Conservation (phyloP, 2,888 invertebrate genomes). For the Sesia apiformis region DNA sequence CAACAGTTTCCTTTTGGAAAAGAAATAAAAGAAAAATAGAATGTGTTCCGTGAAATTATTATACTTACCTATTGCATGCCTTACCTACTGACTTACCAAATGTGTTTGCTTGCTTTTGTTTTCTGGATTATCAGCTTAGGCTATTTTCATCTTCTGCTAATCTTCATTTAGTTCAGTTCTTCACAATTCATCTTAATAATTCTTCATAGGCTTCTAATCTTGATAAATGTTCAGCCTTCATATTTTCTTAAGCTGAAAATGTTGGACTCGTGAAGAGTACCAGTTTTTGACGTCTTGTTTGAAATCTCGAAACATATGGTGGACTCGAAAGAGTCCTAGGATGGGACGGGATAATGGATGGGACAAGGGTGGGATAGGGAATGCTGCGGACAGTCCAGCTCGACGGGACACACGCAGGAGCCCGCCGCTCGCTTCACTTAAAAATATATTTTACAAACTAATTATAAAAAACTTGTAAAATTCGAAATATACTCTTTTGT, state of each 20-base stretch:
- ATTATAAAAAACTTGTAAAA: slow-evolving; percentile 74
- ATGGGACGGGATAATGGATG: slow-evolving; percentile 29
- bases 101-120: neutral
- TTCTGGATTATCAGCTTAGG: neutral
- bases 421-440: slow-evolving; percentile 60
- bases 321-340: slow-evolving; percentile 52
- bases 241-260: neutral
- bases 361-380: slow-evolving; percentile 17
- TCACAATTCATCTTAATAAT: too few relatives aligned
- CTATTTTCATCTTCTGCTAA: too few relatives aligned
- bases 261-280: neutral
- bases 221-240: neutral
- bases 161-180: too few relatives aligned
- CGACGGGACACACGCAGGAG: slow-evolving; percentile 24
- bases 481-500: slow-evolving; percentile 71
- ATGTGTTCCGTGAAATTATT: too few relatives aligned
- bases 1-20: too few relatives aligned
- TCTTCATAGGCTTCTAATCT: too few relatives aligned
- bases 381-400: slow-evolving; percentile 44
- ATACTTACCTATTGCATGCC: too few relatives aligned
- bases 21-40: too few relatives aligned
- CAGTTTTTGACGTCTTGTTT: neutral
- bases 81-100: too few relatives aligned
- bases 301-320: slow-evolving; percentile 43
- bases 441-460: slow-evolving; percentile 68